Conservation (phyloP, 92 coral and sea anemone genomes). For the Micromussa lordhowensis region DNA sequence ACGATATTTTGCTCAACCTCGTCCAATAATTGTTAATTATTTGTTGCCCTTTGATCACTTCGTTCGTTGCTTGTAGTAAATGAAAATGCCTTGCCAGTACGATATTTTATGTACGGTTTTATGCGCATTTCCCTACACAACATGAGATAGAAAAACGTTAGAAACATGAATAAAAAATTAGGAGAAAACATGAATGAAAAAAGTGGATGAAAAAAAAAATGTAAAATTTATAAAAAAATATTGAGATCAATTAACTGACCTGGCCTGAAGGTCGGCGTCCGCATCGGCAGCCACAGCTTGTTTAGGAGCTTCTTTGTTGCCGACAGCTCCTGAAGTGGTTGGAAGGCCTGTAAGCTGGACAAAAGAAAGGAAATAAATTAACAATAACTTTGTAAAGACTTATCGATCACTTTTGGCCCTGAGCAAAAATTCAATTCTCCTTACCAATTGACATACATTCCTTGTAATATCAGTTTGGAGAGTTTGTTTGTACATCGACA, state of each 20-base stretch:
- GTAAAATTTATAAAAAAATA: background rate
- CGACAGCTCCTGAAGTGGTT: constrained; percentile 70
- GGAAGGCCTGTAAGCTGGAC: constrained; percentile 90
- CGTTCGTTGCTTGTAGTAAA: background rate
- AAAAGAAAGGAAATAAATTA: background rate
- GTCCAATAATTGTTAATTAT: too few relatives aligned
- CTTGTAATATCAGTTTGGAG: too few relatives aligned
- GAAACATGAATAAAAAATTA: background rate
- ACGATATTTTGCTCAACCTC: too few relatives aligned
- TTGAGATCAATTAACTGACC: constrained; percentile 38
- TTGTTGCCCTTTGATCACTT: too few relatives aligned
- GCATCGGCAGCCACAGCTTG: constrained; percentile 96
- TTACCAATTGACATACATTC: too few relatives aligned
- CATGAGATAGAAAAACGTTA: too few relatives aligned
- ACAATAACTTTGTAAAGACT: too few relatives aligned
- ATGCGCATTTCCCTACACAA: too few relatives aligned
- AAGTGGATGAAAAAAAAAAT: background rate
- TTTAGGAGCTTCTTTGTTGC: constrained; percentile 70
- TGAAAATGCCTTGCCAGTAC: background rate
- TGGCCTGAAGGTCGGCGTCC: constrained; percentile 96
- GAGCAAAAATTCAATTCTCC: background rate
- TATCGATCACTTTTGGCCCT: too few relatives aligned
- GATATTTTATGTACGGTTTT: too few relatives aligned
- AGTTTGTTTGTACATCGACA: too few relatives aligned
- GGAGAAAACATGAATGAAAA: background rate